Conservation (phyloP, 2,113 vertebrate species). For the Pelusios castaneus region DNA sequence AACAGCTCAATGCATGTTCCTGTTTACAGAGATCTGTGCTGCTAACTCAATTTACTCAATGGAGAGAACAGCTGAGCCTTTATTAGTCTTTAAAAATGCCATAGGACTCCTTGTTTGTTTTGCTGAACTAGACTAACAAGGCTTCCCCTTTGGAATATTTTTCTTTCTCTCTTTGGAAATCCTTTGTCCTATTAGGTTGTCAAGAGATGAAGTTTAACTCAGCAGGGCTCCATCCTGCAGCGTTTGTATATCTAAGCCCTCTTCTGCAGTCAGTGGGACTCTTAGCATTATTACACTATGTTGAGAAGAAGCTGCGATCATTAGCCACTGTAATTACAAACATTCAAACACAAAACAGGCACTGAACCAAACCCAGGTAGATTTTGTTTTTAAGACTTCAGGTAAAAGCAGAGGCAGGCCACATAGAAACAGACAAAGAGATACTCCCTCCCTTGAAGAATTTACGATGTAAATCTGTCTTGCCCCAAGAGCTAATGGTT, state of each 20-base stretch:
- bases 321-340: constrained; percentile 24
- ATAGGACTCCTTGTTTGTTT: too few species aligned
- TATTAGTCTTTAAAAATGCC: too few species aligned
- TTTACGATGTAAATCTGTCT: not conserved
- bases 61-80: not conserved
- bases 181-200: not conserved
- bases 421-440: too few species aligned
- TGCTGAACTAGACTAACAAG: too few species aligned
- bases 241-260: not conserved
- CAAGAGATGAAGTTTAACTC: not conserved
- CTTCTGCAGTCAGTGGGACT: not conserved
- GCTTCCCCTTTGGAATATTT: too few species aligned
- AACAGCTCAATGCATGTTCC: not conserved
- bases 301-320: not conserved
- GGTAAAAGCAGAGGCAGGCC: too few species aligned
- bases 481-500: not conserved
- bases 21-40: not conserved
- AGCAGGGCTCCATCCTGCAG: not conserved
- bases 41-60: not conserved
- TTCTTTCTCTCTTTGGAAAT: not conserved
- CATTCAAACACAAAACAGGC: constrained; percentile 58
- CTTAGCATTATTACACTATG: not conserved
- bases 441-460: too few species aligned
- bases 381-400: constrained; percentile 19
- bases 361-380: constrained; percentile 66